A percentile compares a stretch with the other conserved stretches of the same genome.
Evolutionary conservation across 1,140 invertebrate genomes (phyloP).

Genomic region (Ylistrum balloti): DNA sequence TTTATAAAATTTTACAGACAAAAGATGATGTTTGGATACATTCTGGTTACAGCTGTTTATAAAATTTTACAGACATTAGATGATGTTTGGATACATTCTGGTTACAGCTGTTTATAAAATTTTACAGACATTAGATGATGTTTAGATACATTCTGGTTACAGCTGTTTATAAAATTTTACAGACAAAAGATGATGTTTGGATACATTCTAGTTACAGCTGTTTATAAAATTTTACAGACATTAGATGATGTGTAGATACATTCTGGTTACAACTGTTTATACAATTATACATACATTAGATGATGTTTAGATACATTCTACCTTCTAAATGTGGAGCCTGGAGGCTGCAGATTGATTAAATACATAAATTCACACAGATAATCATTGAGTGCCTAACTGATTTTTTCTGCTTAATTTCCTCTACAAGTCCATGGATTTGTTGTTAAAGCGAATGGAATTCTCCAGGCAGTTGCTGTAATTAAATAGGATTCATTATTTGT

Average conservation of each 20-base stretch:
- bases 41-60: background rate
- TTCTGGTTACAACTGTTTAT: no score
- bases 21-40: background rate
- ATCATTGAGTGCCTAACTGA: background rate
- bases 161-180: background rate
- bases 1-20: background rate
- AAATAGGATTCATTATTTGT: background rate
- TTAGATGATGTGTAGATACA: background rate
- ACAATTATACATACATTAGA: background rate
- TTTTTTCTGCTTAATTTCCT: conserved; percentile 3
- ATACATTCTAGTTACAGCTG: background rate
- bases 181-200: background rate
- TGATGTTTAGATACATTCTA: background rate
- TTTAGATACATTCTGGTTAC: background rate
- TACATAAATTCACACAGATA: conserved; percentile 2
- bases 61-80: background rate
- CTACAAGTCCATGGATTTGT: background rate
- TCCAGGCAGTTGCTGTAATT: background rate
- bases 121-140: background rate
- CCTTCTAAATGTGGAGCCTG: background rate
- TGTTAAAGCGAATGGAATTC: background rate
- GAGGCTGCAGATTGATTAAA: background rate
- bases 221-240: background rate
- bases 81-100: background rate
- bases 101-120: no score